Evolutionary conservation across 2,888 invertebrate species (phyloP).

Genomic region (Drosophila borborema): DNA sequence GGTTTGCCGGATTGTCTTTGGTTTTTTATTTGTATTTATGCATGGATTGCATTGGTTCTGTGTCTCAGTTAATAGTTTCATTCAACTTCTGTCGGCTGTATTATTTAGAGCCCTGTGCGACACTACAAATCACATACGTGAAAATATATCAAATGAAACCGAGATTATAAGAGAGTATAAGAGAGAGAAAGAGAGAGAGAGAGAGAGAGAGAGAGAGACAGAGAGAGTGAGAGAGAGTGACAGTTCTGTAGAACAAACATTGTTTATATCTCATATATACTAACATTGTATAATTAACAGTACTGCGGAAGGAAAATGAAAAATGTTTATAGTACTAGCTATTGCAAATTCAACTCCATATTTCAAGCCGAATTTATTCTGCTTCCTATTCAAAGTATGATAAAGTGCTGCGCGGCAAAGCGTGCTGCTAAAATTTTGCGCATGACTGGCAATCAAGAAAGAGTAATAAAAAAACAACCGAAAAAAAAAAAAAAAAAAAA

Average conservation of each 20-base stretch:
- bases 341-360: neutral
- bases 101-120: neutral
- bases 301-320: too few relatives aligned
- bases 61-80: neutral
- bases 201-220: neutral
- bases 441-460: constrained; percentile 28
- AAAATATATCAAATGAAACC: too few relatives aligned
- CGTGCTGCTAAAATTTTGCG: constrained; percentile 52
- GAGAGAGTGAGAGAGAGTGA: neutral
- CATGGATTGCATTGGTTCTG: neutral
- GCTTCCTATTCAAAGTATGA: neutral
- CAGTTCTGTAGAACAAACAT: neutral
- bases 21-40: neutral
- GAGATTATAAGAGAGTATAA: too few relatives aligned
- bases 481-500: neutral
- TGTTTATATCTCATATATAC: too few relatives aligned
- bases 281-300: too few relatives aligned
- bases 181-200: too few relatives aligned
- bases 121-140: too few relatives aligned
- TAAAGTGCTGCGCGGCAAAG: constrained; percentile 44
- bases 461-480: constrained; percentile 15
- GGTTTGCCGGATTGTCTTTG: constrained; percentile 15
- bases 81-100: neutral
- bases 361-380: constrained; percentile 8
- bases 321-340: neutral